These are phyloP conservation scores for Trichacis sp. DNA, from an alignment of 2,888 invertebrate genomes.

Conservation along the genomic window DNA sequence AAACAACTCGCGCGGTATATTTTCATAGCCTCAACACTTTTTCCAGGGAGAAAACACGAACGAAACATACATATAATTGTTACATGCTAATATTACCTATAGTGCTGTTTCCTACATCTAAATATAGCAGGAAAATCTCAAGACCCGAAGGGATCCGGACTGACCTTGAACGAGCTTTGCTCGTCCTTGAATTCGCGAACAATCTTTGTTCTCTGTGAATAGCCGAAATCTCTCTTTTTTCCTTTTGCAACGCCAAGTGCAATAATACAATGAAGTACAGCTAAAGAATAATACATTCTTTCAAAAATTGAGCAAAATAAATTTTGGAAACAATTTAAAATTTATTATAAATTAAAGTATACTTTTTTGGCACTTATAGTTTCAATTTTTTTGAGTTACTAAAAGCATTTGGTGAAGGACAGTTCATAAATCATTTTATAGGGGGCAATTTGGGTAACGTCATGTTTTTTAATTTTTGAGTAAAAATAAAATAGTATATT, in stretches of 20 bases:
- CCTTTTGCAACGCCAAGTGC: constrained; percentile 19
- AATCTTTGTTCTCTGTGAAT: constrained; percentile 32
- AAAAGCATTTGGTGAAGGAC: no score
- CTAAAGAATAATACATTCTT: not conserved
- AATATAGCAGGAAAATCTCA: constrained; percentile 67
- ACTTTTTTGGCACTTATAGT: not conserved
- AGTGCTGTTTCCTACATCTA: constrained; percentile 58
- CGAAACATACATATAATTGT: constrained; percentile 66
- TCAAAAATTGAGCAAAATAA: not conserved
- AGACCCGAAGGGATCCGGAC: constrained; percentile 56
- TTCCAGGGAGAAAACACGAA: constrained; percentile 68
- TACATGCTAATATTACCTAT: constrained; percentile 64
- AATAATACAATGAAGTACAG: not conserved
- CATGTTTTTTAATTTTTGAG: no score
- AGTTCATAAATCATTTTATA: no score
- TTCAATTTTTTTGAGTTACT: no score
- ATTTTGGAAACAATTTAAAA: not conserved
- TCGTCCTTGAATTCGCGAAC: constrained; percentile 30
- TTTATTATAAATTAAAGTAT: not conserved
- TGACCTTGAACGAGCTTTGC: constrained; percentile 34
- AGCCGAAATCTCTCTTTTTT: constrained; percentile 22
- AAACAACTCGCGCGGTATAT: constrained; percentile 49
- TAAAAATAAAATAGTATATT: no score
- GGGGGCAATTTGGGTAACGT: no score
- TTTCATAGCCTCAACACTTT: constrained; percentile 68